Conservation (phyloP, 2,113 vertebrate genomes). For the Grus americana region DNA sequence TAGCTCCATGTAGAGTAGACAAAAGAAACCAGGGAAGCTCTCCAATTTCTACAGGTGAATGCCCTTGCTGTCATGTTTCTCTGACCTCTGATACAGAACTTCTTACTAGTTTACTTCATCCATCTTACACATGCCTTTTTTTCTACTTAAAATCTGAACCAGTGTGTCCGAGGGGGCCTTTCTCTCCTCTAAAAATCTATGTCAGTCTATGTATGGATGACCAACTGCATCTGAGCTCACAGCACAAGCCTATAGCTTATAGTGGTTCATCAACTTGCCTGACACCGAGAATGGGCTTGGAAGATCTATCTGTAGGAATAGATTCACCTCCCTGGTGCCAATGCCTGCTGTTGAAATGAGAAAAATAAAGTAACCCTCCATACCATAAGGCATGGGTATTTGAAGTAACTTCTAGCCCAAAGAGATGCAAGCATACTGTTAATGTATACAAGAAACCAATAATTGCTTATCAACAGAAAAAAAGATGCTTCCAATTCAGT, state of each 20-base stretch:
- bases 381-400: background rate
- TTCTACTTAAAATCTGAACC: background rate
- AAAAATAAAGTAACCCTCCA: background rate
- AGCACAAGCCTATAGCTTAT: background rate
- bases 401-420: background rate
- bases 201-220: background rate
- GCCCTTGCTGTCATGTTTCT: background rate
- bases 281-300: background rate
- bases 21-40: background rate
- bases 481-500: background rate
- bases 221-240: background rate
- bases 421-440: background rate
- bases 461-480: background rate
- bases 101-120: background rate
- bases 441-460: background rate
- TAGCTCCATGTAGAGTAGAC: rapidly evolving
- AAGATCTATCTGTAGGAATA: background rate
- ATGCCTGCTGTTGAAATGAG: background rate
- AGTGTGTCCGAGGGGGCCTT: background rate
- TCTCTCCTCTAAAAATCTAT: background rate
- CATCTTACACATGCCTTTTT: background rate
- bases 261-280: background rate
- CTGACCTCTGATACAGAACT: background rate
- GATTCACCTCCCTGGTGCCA: background rate
- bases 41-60: background rate